Evolutionary conservation across 2,113 vertebrate genomes (phyloP).

Genomic region (Leptodactylus fuscus): DNA sequence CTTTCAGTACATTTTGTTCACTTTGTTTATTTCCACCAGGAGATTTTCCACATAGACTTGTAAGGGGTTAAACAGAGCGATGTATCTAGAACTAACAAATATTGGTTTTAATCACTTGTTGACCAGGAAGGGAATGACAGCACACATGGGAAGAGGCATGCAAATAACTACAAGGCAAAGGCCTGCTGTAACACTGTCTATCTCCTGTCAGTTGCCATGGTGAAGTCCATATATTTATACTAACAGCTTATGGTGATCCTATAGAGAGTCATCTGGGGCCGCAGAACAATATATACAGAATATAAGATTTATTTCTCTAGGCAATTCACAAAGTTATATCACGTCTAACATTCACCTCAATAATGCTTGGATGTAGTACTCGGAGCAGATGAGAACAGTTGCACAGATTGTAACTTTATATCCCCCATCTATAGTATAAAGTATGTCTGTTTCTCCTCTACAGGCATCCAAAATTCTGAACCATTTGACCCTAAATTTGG

Average conservation of each 20-base stretch:
- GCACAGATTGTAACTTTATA: background rate
- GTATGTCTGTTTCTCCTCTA: too few species aligned
- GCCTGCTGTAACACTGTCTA: conserved; percentile 28
- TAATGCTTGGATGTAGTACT: conserved; percentile 1
- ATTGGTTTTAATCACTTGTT: conserved; percentile 29
- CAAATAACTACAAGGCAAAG: conserved; percentile 23
- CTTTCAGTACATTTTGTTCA: conserved; percentile 14
- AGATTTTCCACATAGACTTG: background rate
- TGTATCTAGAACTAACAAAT: conserved; percentile 37
- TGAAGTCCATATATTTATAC: conserved; percentile 49
- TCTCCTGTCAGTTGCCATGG: conserved; percentile 44
- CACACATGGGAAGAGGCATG: conserved; percentile 31
- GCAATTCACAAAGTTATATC: conserved; percentile 38
- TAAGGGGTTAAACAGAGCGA: background rate
- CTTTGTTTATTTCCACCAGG: conserved; percentile 12
- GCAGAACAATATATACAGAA: conserved; percentile 45
- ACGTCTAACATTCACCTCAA: background rate
- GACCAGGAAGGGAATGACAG: conserved; percentile 31
- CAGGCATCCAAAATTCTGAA: too few species aligned
- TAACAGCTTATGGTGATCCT: conserved; percentile 33
- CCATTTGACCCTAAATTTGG: too few species aligned
- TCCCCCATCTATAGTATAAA: conserved; percentile 43
- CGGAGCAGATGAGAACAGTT: conserved; percentile 37
- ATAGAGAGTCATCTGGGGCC: conserved; percentile 27
- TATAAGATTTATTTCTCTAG: conserved; percentile 36